Base-by-base conservation (phyloP, 2,113 vertebrate genomes). In the Pagrus major region DNA sequence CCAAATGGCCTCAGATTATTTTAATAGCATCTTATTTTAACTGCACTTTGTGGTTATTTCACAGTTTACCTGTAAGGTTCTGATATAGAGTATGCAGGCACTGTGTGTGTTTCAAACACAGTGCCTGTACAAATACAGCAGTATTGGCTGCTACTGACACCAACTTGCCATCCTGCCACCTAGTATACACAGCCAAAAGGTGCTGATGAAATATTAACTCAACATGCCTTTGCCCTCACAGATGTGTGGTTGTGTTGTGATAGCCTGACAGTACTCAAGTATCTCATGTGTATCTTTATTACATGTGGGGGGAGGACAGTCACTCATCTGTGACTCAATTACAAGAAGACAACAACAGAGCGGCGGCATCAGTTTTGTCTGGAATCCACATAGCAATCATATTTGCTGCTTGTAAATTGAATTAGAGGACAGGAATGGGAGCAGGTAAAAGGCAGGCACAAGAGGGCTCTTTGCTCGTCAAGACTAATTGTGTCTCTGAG, bases 401-500 rank as follows among this genome's bases (percentile, higher is more conserved):
- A 92, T 93, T 91, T 89, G 71, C 74, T 76, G 68, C 83, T 67
- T 59, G 78, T 80, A 92, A 92, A 94, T 92, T 89, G 83, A 93
- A 91, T 94, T 89, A 91, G 76, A 73, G 78, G 74, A 78, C 76
- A 75, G 82, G 76, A 86, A 79, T 54, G 80, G 83, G 82, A 87
- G 85, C 82, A 91, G 89, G 91, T 91, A 90, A 88, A 88, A 91
- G 81, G 74, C 73, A 77, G 84, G 73, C 81, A 77, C 83, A 78
- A 79, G 84, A 86, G 92, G 61, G 51, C 86, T 83, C 78, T 83
- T 85, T 89, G 63, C 85, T 90, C 80, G 63, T 93, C 86, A 83
- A 80, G 86, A 91, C 89, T 91, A 93, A 91, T 92, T 93, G 91
- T 90, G 84, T 89, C 84, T 90, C 69, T 37, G 58, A 90, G 89